Evolutionary conservation across 2,888 invertebrate species (phyloP).

Genomic region (Chaetogeoica ovagalla): DNA sequence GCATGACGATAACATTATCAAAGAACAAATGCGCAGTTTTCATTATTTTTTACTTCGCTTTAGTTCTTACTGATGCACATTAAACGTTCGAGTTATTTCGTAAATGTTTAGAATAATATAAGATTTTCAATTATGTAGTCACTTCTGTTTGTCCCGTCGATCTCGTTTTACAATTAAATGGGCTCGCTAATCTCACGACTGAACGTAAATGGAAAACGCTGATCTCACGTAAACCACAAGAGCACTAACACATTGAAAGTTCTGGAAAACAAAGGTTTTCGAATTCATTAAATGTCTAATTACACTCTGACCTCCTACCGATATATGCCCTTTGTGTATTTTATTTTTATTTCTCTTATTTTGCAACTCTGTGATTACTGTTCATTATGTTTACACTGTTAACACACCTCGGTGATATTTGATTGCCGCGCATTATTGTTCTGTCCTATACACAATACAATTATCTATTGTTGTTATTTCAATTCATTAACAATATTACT

Average conservation of each 20-base stretch:
- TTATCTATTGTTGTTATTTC: neutral
- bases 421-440: neutral
- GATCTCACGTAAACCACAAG: conserved; percentile 21
- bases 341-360: conserved; percentile 16
- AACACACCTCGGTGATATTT: neutral
- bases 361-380: neutral
- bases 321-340: conserved; percentile 16
- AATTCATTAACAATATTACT: neutral
- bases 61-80: neutral
- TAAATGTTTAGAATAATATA: neutral
- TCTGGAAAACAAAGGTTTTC: conserved; percentile 46
- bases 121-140: conserved; percentile 37
- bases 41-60: conserved; percentile 45
- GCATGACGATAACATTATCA: conserved; percentile 50
- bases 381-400: neutral
- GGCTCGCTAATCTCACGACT: neutral
- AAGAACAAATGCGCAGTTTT: conserved; percentile 48
- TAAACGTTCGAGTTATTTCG: conserved; percentile 15
- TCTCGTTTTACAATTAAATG: conserved; percentile 14
- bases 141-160: neutral
- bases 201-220: conserved; percentile 18
- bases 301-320: conserved; percentile 45
- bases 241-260: conserved; percentile 12
- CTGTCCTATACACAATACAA: neutral
- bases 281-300: conserved; percentile 16